Evolutionary conservation across 2,888 invertebrate species (phyloP).

Genomic region (Ecdyonurus torrentis): DNA sequence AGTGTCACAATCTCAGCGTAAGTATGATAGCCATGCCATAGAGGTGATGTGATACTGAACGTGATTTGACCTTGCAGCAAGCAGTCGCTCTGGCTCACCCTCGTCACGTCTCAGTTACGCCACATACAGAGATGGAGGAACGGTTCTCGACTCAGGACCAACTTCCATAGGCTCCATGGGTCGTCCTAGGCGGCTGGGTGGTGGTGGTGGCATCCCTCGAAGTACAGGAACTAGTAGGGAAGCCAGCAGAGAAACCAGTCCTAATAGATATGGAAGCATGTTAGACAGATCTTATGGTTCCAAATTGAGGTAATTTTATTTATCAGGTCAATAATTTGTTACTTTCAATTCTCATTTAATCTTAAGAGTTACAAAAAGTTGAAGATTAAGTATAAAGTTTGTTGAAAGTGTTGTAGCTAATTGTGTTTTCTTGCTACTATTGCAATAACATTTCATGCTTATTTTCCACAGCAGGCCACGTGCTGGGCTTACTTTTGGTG

Average conservation of each 20-base stretch:
- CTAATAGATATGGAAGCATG: slow-evolving; percentile 19
- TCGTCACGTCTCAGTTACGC: slow-evolving; percentile 66
- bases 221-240: slow-evolving; percentile 16
- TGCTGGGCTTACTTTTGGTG: background rate
- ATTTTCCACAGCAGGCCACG: background rate
- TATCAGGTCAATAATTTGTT: slow-evolving; percentile 16
- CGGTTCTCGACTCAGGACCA: slow-evolving; percentile 4
- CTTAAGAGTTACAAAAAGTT: background rate
- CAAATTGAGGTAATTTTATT: slow-evolving; percentile 22
- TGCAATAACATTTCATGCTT: no score
- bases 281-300: slow-evolving; percentile 17
- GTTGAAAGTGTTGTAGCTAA: background rate
- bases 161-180: slow-evolving; percentile 6
- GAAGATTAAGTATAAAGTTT: background rate
- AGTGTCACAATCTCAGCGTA: slow-evolving; percentile 86
- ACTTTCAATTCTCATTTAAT: background rate
- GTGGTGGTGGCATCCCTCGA: slow-evolving; percentile 15
- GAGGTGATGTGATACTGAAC: background rate
- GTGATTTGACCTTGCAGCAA: slow-evolving; percentile 40
- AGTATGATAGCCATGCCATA: slow-evolving; percentile 26
- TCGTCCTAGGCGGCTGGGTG: slow-evolving; percentile 12
- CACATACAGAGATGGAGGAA: slow-evolving; percentile 36
- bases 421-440: no score
- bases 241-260: slow-evolving; percentile 28
- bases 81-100: slow-evolving; percentile 86